Percentiles rank a stretch among this genome's conserved stretches.
Evolutionary conservation across 2,888 invertebrate genomes (phyloP).

Genomic region (Athrips mouffetella): DNA sequence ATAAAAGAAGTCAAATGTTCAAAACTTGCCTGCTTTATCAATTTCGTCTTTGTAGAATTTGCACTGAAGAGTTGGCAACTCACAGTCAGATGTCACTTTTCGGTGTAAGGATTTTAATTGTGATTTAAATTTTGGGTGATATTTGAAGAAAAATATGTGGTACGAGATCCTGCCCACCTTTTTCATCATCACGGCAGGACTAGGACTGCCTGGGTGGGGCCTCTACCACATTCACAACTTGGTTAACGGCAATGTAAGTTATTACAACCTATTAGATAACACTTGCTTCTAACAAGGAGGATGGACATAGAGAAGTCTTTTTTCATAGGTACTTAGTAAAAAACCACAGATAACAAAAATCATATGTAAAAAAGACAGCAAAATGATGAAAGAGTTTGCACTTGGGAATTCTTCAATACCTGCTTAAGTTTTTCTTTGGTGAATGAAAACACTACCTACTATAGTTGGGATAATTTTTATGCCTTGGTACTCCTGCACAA

Average conservation of each 20-base stretch:
- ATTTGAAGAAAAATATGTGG: constrained; percentile 77
- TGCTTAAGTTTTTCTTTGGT: no score
- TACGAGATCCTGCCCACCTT: constrained; percentile 84
- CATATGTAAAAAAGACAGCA: no score
- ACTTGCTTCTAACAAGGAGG: constrained; percentile 14
- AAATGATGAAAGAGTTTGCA: no score
- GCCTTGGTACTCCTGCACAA: no score
- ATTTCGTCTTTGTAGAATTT: constrained; percentile 23
- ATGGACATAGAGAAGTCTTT: background rate
- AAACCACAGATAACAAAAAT: constrained; percentile 14
- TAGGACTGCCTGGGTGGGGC: constrained; percentile 80
- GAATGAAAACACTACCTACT: no score
- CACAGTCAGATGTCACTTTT: constrained; percentile 16
- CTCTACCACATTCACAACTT: constrained; percentile 81
- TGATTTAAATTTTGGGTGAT: constrained; percentile 25
- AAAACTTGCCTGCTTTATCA: background rate
- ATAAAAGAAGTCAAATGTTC: no score
- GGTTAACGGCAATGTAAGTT: constrained; percentile 81
- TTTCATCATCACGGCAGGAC: constrained; percentile 76
- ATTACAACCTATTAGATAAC: constrained; percentile 61
- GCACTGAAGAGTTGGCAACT: constrained; percentile 36
- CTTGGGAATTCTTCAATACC: no score
- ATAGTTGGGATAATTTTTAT: no score
- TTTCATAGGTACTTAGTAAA: background rate
- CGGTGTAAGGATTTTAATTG: constrained; percentile 28